Base-by-base conservation (phyloP, 53 echinoderm and acorn worm species). In the Holothuria scabra region DNA sequence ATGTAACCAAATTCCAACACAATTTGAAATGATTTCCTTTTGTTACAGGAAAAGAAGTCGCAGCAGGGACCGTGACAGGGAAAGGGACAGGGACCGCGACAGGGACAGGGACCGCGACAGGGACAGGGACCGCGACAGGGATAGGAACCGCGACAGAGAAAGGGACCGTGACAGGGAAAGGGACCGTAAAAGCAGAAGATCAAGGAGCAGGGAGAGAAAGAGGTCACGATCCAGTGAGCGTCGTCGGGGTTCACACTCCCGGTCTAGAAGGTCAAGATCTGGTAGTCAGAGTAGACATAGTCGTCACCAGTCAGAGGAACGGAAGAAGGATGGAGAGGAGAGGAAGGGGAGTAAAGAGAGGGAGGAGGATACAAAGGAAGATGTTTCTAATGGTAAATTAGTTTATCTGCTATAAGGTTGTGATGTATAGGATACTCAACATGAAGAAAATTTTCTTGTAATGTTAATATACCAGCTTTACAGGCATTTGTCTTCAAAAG, bases 201-300 rank as follows among this genome's bases (percentile, higher is more conserved):
- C 90, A 52, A 83, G 87, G 48, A 88, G 90, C 74, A 65, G 91
- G 48, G 93, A 93, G 44, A 76, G 82, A 58, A 71, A 72, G 25
- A 60, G 86, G 28, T 91, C 89, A 6, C 74, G 93, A 4, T 88
- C 91, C 2, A 86, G 82, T 29, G 84, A 91, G 52, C 85, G 88
- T 22, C 60, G 70, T 30, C 75, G 74, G 1, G 49, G 81, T 57
- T 49, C 65, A 18, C 64, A 46, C 14, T 84, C 84, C 22, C 62
- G 65, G 34, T 74, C 64, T 46, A 49, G 82, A 12, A 61, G 75
- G 76, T 88, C 89, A 56, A 84, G 67, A 44, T 84, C 82, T 22
- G 48, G 82, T 23, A 64, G 65, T 37, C 82, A 22, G 52, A 52
- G 52, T 28, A 81, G 82, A 48, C 20, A 26, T 35, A 79, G 71